Evolutionary conservation across 2,888 invertebrate species (phyloP), one percentile per base, ranked within the genome.

Genomic region (Gisinianus flammeolus): DNA sequence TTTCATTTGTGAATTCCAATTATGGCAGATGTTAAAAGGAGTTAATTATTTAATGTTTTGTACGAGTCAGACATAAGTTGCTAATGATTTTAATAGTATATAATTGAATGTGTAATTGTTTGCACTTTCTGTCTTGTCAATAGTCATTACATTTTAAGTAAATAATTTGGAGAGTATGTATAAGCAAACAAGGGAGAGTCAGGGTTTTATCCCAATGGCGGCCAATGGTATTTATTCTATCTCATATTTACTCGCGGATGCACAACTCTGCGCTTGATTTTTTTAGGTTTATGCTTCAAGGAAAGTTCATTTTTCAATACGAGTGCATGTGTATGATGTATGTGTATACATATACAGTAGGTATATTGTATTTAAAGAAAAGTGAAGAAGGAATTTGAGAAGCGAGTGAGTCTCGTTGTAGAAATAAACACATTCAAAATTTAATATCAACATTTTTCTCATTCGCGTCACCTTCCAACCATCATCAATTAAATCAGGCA

Each of bases 41-140:
- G 28, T 62, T 24, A 6, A 62, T 62, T 2, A 26, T n/a, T 62
- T 62, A n/a, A n/a, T n/a, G n/a, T n/a, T n/a, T n/a, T n/a, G n/a
- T n/a, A n/a, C n/a, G n/a, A n/a, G n/a, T n/a, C n/a, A n/a, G n/a
- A n/a, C n/a, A n/a, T n/a, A n/a, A n/a, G n/a, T n/a, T n/a, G n/a
- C n/a, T n/a, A n/a, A n/a, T n/a, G n/a, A n/a, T n/a, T n/a, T n/a
- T n/a, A n/a, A n/a, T n/a, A n/a, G n/a, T 26, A 26, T 62, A 28
- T 28, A 62, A 62, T 12, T 8, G 10, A 24, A 28, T 58, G 19
- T 58, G 6, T 28, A 26, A 62, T 62, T 62, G 26, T 62, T 62
- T 62, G 26, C 62, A 62, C 62, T 62, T 62, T 62, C 62, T 54
- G 26, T 62, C 24, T 26, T 62, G 62, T 62, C 62, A 24, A 62